Evolutionary conservation across 2,888 invertebrate genomes (phyloP).

Genomic region (Epirrhoe tristata): DNA sequence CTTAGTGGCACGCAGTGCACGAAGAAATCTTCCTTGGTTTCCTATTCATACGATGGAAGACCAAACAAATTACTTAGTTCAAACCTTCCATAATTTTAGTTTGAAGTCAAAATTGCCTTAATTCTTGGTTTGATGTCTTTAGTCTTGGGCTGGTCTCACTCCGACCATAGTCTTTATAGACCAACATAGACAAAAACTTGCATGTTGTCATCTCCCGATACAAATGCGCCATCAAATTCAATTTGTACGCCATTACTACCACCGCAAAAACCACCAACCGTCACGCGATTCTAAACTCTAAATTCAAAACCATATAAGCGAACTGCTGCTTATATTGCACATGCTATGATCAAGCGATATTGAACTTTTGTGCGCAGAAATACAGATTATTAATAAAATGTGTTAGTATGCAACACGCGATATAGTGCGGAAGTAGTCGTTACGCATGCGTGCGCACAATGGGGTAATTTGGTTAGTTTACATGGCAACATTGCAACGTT

Average conservation of each 20-base stretch:
- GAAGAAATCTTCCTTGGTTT: no score
- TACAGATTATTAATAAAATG: conserved; percentile 10
- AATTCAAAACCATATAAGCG: background rate
- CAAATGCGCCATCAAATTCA: conserved; percentile 36
- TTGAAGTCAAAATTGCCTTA: no score
- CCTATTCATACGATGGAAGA: no score
- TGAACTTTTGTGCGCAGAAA: background rate
- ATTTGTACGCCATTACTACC: conserved; percentile 30
- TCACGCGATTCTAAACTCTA: conserved; percentile 15
- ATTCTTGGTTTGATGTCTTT: no score
- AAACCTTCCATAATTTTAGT: no score
- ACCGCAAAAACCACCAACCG: conserved; percentile 31
- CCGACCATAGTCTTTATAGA: background rate
- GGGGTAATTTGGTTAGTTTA: conserved; percentile 42
- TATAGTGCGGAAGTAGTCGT: conserved; percentile 56
- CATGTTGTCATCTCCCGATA: conserved; percentile 29
- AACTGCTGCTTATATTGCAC: background rate
- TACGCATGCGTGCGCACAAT: conserved; percentile 45
- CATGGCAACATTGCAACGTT: conserved; percentile 33
- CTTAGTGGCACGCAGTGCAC: no score
- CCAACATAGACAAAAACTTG: conserved; percentile 4
- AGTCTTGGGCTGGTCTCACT: background rate
- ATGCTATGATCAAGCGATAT: conserved; percentile 15
- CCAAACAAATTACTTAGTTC: no score
- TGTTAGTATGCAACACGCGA: conserved; percentile 43